A percentile compares a stretch with the other conserved stretches of the same genome.
These are phyloP conservation scores for Archivesica marissinica DNA, from an alignment of 1,140 invertebrate species.

Conservation along the genomic window DNA sequence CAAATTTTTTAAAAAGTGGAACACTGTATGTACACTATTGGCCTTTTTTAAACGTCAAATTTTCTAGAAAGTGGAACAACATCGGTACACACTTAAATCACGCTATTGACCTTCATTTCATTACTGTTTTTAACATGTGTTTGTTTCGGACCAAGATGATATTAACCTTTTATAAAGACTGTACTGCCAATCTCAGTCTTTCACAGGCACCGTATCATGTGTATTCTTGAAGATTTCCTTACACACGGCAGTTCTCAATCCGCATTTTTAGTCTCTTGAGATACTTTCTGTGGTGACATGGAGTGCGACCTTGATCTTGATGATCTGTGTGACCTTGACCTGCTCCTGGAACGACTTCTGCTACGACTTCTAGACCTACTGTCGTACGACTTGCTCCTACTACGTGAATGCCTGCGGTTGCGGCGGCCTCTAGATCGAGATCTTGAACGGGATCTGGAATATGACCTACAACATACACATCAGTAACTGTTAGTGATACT, in stretches of 20 bases:
- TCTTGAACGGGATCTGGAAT: constrained; percentile 79
- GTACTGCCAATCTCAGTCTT: background rate
- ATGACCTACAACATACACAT: constrained; percentile 51
- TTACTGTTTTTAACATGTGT: background rate
- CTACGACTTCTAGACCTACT: constrained; percentile 84
- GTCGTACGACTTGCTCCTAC: constrained; percentile 79
- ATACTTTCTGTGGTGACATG: constrained; percentile 42
- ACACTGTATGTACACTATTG: no score
- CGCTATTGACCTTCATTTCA: no score
- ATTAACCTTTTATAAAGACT: constrained; percentile 24
- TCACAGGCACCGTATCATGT: background rate
- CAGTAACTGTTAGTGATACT: no score
- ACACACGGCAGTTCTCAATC: background rate
- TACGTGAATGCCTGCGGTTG: constrained; percentile 52
- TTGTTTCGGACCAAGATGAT: background rate
- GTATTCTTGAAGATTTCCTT: background rate
- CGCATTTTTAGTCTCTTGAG: background rate
- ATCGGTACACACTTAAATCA: no score
- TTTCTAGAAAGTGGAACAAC: no score
- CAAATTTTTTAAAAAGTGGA: no score
- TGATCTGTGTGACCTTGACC: constrained; percentile 70
- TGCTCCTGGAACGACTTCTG: constrained; percentile 85
- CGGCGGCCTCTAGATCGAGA: constrained; percentile 78
- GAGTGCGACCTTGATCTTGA: constrained; percentile 65
- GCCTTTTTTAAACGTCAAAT: no score